Percentiles rank a stretch among this genome's conserved stretches.
phyloP scores from a whole-genome alignment of 2,888 invertebrate species.

The Andrena fulva region DNA sequence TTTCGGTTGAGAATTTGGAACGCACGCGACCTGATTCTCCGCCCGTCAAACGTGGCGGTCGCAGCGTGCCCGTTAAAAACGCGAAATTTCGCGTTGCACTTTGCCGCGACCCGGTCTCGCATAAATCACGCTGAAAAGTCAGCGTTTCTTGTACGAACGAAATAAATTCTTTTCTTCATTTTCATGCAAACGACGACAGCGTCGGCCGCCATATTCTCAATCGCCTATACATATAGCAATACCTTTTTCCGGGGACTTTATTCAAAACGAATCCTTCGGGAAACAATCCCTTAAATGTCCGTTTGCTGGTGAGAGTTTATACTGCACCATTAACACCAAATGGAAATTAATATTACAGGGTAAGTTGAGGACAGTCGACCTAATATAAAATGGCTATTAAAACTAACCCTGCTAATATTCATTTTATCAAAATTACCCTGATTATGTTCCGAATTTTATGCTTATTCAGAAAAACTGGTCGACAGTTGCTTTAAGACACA shows the following conservation, averaged over 20 bases:
- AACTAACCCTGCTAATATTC: no score
- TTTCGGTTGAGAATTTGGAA: neutral
- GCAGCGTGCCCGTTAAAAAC: slow-evolving; percentile 22
- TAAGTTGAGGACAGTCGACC: no score
- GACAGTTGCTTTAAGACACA: no score
- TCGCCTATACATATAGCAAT: slow-evolving; percentile 32
- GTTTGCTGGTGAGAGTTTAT: no score
- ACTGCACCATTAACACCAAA: no score
- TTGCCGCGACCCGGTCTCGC: slow-evolving; percentile 24
- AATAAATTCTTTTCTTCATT: slow-evolving; percentile 60
- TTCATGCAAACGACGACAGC: slow-evolving; percentile 42
- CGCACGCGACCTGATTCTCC: slow-evolving; percentile 10
- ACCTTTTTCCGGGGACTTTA: slow-evolving; percentile 28
- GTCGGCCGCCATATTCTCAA: slow-evolving; percentile 61
- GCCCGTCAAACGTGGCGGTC: slow-evolving; percentile 20
- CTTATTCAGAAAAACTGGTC: no score
- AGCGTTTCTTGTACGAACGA: slow-evolving; percentile 44
- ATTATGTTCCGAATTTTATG: no score
- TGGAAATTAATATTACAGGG: no score
- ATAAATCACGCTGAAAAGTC: slow-evolving; percentile 51
- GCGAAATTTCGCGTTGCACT: slow-evolving; percentile 37
- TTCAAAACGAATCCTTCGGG: neutral
- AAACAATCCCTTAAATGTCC: no score
- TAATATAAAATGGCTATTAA: no score
- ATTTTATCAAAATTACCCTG: no score